phyloP scores from a whole-genome alignment of 2,888 invertebrate species.

The Eupithecia pulchellata region DNA sequence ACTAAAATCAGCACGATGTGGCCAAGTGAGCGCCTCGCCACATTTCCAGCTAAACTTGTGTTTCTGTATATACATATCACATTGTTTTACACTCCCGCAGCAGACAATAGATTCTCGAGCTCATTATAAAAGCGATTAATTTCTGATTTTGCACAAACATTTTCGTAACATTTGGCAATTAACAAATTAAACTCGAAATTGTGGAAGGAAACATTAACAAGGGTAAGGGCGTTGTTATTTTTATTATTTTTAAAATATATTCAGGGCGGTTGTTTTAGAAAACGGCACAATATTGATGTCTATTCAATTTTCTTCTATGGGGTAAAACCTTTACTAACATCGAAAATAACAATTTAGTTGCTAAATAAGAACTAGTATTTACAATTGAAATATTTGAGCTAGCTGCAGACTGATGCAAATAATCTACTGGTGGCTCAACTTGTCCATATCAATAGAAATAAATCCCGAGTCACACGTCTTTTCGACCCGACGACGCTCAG shows the following conservation, averaged over 20 bases:
- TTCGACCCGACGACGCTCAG: no score
- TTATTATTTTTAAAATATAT: background rate
- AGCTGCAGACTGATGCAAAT: no score
- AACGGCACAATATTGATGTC: background rate
- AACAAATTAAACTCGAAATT: conserved; percentile 17
- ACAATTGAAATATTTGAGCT: no score
- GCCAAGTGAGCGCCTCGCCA: background rate
- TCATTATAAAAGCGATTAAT: conserved; percentile 41
- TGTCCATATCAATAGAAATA: no score
- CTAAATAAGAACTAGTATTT: no score
- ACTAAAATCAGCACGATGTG: no score
- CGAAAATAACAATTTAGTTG: no score
- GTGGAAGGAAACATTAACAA: conserved; percentile 1
- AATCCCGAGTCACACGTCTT: no score
- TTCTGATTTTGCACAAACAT: conserved; percentile 30
- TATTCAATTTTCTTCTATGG: background rate
- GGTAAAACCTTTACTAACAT: no score
- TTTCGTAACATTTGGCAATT: conserved; percentile 15
- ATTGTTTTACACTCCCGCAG: conserved; percentile 21
- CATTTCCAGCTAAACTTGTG: background rate
- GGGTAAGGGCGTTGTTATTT: background rate
- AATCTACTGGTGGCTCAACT: no score
- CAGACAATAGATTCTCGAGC: conserved; percentile 34
- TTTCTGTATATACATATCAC: background rate
- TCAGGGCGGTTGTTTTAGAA: background rate